phyloP scores from a whole-genome alignment of 2,888 invertebrate species.

The Trichogramma dendrolimi region DNA sequence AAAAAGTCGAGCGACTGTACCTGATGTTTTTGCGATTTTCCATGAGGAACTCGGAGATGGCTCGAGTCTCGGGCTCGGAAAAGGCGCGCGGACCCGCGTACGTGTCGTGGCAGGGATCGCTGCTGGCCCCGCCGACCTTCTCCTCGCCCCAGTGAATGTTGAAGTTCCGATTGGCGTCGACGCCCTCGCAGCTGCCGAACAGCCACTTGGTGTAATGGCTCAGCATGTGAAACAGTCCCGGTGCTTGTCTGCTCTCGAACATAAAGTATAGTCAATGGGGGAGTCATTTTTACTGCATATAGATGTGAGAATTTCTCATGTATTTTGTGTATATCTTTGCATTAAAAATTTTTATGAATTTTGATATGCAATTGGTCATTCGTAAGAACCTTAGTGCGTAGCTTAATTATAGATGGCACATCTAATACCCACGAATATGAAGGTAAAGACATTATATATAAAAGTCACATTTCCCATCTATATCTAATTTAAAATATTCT shows the following conservation, averaged over 20 bases:
- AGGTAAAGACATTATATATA: too few relatives aligned
- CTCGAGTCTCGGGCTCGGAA: conserved; percentile 74
- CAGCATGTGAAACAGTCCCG: conserved; percentile 41
- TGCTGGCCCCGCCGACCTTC: conserved; percentile 59
- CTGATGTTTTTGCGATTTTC: conserved; percentile 49
- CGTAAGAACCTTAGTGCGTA: too few relatives aligned
- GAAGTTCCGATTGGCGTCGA: conserved; percentile 76
- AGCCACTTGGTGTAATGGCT: conserved; percentile 55
- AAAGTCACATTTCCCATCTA: too few relatives aligned
- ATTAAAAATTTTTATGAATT: too few relatives aligned
- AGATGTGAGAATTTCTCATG: too few relatives aligned
- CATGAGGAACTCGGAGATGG: conserved; percentile 64
- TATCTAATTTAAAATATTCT: too few relatives aligned
- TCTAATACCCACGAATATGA: too few relatives aligned
- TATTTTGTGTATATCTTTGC: too few relatives aligned
- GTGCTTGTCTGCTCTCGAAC: conserved; percentile 13
- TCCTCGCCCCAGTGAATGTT: conserved; percentile 68
- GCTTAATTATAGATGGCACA: too few relatives aligned
- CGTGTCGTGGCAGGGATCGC: conserved; percentile 69
- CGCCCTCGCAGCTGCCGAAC: conserved; percentile 65
- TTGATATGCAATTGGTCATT: too few relatives aligned
- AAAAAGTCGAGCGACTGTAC: conserved; percentile 29
- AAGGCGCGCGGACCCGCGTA: conserved; percentile 70
- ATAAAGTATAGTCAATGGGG: too few relatives aligned
- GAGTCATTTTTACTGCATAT: too few relatives aligned